Percentiles rank a stretch among this genome's conserved stretches.
phyloP scores from a whole-genome alignment of 2,797 vertebrate genomes.

The Varecia variegata region DNA sequence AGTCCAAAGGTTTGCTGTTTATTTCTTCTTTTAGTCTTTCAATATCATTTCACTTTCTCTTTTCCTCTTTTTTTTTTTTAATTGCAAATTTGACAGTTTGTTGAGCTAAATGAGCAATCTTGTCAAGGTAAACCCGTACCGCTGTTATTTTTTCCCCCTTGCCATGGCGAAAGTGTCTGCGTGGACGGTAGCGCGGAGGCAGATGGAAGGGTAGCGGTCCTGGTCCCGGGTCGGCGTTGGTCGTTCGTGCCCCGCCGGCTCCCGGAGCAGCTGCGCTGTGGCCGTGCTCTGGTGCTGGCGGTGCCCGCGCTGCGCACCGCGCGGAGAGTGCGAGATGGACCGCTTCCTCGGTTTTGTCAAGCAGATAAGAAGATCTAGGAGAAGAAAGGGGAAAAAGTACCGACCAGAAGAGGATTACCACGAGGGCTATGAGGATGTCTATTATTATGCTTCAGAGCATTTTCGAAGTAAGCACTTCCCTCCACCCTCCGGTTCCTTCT shows the following conservation, averaged over 20 bases:
- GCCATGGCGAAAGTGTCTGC: background rate
- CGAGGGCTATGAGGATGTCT: slow-evolving; percentile 98
- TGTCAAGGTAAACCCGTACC: slow-evolving; percentile 32
- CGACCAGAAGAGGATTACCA: slow-evolving; percentile 98
- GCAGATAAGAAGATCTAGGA: slow-evolving; percentile 92
- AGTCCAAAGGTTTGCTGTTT: slow-evolving; percentile 43
- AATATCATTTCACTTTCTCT: slow-evolving; percentile 46
- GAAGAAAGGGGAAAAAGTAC: slow-evolving; percentile 97
- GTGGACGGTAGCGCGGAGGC: slow-evolving; percentile 38
- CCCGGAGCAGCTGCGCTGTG: slow-evolving; percentile 66
- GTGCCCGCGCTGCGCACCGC: background rate
- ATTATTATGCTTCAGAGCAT: slow-evolving; percentile 96
- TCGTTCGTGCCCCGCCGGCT: slow-evolving; percentile 75
- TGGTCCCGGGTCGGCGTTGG: background rate
- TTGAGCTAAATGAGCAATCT: slow-evolving; percentile 61
- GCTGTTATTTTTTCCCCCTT: background rate
- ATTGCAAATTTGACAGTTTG: slow-evolving; percentile 18
- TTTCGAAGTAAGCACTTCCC: slow-evolving; percentile 90
- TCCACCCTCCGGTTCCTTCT: slow-evolving; percentile 56
- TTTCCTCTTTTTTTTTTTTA: slow-evolving; percentile 30
- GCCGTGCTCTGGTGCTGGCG: slow-evolving; percentile 53
- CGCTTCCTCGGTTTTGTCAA: slow-evolving; percentile 95
- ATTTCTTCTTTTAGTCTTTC: background rate
- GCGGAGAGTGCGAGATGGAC: slow-evolving; percentile 87
- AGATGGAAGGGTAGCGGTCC: slow-evolving; percentile 51